Evolutionary conservation across 2,797 vertebrate species (phyloP), one percentile per base, ranked within the genome.

Genomic region (Pogonophryne albipinna): DNA sequence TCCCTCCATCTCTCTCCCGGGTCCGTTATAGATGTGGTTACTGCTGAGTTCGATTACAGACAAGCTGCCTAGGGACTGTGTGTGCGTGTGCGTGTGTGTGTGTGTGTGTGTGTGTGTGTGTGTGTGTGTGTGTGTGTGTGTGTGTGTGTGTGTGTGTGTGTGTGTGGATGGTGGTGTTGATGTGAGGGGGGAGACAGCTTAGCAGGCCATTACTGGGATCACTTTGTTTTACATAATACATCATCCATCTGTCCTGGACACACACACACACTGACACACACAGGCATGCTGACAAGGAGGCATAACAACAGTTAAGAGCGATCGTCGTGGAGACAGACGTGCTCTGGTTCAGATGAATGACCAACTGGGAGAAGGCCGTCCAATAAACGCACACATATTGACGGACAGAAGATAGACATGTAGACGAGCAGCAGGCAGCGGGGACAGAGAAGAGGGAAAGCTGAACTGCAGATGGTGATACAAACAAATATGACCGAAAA

Each of bases 181-280:
- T 71, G 65, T 27, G n/a, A 46, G 51, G 19, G 17, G 17, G 69
- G 65, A 59, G 75, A 42, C 82, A 80, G 91, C 89, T 93, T 93
- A 94, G 93, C 89, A 91, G 91, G 87, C 90, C 91, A 93, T 93
- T 91, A 94, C 91, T 83, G 80, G 91, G 92, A 94, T 93, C 85
- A 93, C 90, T 94, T 91, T 93, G 90, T 92, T 93, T 94, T 95
- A 93, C 93, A 94, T 95, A 93, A 94, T 93, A 90, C 89, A 94
- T 93, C 87, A 90, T 90, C 93, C 93, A 95, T 95, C 93, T 94
- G 94, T 92, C 91, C 92, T 86, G 87, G 50, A 82, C 70, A 71
- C 56, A 71, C 78, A 75, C 67, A 73, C 50, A 77, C 74, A 84
- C 65, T 71, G 74, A 68, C 44, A 63, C 66, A 78, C 70, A 65